Conservation (phyloP, 2,113 vertebrate species). For the Terrapene triunguis region DNA sequence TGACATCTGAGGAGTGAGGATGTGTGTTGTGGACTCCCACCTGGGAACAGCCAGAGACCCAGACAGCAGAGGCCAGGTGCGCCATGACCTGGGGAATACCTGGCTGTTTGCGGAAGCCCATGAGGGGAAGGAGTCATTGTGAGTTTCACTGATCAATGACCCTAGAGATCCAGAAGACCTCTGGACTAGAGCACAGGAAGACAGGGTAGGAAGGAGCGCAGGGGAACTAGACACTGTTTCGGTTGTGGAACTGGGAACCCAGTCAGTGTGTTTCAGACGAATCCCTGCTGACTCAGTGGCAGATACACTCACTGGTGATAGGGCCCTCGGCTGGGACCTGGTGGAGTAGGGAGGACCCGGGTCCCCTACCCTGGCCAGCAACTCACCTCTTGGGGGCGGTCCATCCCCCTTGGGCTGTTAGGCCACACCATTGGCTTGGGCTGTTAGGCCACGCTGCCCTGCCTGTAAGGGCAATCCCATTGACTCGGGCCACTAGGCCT, state of each 20-base stretch:
- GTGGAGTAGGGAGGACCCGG: background rate
- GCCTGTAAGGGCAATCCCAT: background rate
- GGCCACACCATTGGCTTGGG: background rate
- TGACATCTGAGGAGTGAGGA: background rate
- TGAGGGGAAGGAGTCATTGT: background rate
- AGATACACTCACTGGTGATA: background rate
- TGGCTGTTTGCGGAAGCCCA: background rate
- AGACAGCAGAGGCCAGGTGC: background rate
- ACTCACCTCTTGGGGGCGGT: too few species aligned
- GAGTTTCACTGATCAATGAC: background rate
- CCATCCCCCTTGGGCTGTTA: background rate
- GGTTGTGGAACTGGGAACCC: background rate
- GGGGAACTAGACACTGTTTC: background rate
- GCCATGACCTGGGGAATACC: background rate
- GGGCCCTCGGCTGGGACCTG: background rate
- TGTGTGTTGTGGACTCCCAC: background rate
- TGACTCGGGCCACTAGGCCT: background rate
- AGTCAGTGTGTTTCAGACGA: background rate
- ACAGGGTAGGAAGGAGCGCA: background rate
- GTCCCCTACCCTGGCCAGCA: background rate
- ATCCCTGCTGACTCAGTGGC: background rate
- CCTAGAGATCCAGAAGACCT: background rate
- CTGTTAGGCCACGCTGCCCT: background rate
- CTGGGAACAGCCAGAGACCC: background rate
- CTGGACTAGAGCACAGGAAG: background rate